Evolutionary conservation across 2,888 invertebrate species (phyloP).

Genomic region (Subacronicta megacephala): DNA sequence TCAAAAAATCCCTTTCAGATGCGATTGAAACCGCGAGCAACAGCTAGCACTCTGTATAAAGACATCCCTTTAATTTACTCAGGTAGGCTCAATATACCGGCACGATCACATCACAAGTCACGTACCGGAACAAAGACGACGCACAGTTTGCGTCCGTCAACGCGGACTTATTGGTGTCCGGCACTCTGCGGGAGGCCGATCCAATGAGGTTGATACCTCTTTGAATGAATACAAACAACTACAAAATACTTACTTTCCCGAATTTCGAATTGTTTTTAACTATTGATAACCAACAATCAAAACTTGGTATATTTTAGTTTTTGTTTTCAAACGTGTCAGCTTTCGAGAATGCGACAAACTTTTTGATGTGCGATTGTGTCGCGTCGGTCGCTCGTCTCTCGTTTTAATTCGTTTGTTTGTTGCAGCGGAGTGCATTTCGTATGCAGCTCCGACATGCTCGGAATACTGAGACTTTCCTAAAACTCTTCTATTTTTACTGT

Average conservation of each 20-base stretch:
- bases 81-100: background rate
- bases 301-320: background rate
- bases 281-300: background rate
- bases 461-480: background rate
- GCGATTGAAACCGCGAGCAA: no score
- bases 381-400: background rate
- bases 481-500: background rate
- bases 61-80: no score
- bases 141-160: slow-evolving; percentile 11
- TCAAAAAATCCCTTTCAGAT: no score
- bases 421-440: slow-evolving; percentile 1
- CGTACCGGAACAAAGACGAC: slow-evolving; percentile 1
- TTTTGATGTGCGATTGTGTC: background rate
- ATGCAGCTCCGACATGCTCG: background rate
- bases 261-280: background rate
- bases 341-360: background rate
- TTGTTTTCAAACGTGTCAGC: no score
- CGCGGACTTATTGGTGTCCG: slow-evolving; percentile 6
- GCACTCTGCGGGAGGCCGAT: slow-evolving; percentile 1
- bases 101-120: background rate
- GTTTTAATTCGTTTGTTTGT: background rate
- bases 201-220: slow-evolving; percentile 2
- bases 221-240: background rate
- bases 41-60: no score
- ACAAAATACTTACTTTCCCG: background rate